These are phyloP conservation scores for Smittia sp. DNA, from an alignment of 2,888 invertebrate species.

Conservation along the genomic window DNA sequence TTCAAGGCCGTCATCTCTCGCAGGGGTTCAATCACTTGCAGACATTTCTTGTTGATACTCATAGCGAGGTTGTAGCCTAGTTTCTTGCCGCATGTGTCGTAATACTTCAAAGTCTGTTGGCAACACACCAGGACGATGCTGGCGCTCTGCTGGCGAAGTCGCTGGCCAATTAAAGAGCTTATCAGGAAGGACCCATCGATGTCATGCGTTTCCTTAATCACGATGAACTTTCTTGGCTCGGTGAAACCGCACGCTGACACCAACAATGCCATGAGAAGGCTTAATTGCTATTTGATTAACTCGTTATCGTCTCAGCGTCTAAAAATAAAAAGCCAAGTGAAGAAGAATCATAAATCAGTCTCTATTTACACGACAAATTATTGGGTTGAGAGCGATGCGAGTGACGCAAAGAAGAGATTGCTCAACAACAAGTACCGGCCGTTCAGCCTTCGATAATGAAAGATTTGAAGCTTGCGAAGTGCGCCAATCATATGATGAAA, in stretches of 20 bases:
- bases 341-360: slow-evolving; percentile 5
- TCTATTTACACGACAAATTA: slow-evolving; percentile 12
- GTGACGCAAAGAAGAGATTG: slow-evolving; percentile 11
- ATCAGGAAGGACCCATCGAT: slow-evolving; percentile 72
- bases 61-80: slow-evolving; percentile 68
- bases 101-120: slow-evolving; percentile 71
- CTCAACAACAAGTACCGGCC: background rate
- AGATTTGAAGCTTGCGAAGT: background rate
- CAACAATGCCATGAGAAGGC: slow-evolving; percentile 61
- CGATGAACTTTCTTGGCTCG: slow-evolving; percentile 60
- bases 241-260: slow-evolving; percentile 62
- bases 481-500: slow-evolving; percentile 5
- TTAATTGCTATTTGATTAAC: slow-evolving; percentile 28
- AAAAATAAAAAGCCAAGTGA: slow-evolving; percentile 42
- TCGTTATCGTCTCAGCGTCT: slow-evolving; percentile 24
- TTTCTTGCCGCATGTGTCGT: slow-evolving; percentile 70
- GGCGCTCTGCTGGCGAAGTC: slow-evolving; percentile 58
- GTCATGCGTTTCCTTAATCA: slow-evolving; percentile 67
- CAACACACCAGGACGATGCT: slow-evolving; percentile 63
- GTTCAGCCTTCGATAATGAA: background rate
- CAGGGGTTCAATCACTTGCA: slow-evolving; percentile 58
- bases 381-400: slow-evolving; percentile 26
- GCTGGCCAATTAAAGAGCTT: slow-evolving; percentile 64
- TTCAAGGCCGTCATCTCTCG: slow-evolving; percentile 53
- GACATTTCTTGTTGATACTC: slow-evolving; percentile 54